Evolutionary conservation across 2,797 vertebrate species (phyloP).

Genomic region (Falco novaeseelandiae): DNA sequence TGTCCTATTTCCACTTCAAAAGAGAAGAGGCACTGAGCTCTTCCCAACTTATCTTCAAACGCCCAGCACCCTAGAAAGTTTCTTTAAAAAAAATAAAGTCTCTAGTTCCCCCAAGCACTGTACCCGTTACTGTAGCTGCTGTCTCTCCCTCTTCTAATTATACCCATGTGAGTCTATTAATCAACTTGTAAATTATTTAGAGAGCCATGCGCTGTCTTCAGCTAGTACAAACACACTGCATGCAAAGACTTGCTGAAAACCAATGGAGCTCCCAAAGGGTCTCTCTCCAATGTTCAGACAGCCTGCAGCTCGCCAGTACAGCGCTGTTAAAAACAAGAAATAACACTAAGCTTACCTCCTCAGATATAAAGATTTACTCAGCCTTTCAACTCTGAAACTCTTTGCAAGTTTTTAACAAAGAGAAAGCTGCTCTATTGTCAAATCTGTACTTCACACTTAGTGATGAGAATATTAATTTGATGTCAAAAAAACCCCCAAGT

Average conservation of each 20-base stretch:
- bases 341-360: slow-evolving; percentile 64
- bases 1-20: slow-evolving; percentile 99
- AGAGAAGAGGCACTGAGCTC: slow-evolving; percentile 91
- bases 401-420: slow-evolving; percentile 73
- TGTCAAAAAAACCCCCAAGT: neutral
- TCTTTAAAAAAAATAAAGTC: slow-evolving; percentile 90
- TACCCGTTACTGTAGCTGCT: slow-evolving; percentile 93
- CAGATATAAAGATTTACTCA: slow-evolving; percentile 64
- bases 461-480: slow-evolving; percentile 76
- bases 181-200: slow-evolving; percentile 99
- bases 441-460: slow-evolving; percentile 41
- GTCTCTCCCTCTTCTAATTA: slow-evolving; percentile 99
- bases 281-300: slow-evolving; percentile 67
- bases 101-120: slow-evolving; percentile 97
- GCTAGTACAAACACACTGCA: slow-evolving; percentile 88
- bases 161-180: slow-evolving; percentile 99
- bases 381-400: slow-evolving; percentile 73
- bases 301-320: slow-evolving; percentile 56
- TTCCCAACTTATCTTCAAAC: slow-evolving; percentile 96
- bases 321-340: slow-evolving; percentile 60
- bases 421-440: slow-evolving; percentile 58
- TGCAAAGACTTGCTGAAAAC: slow-evolving; percentile 74
- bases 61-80: slow-evolving; percentile 91
- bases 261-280: slow-evolving; percentile 83
- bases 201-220: slow-evolving; percentile 90